Percentiles rank a stretch among this genome's conserved stretches.
phyloP scores from a whole-genome alignment of 2,797 vertebrate species.

The Sebastes vulpes region DNA sequence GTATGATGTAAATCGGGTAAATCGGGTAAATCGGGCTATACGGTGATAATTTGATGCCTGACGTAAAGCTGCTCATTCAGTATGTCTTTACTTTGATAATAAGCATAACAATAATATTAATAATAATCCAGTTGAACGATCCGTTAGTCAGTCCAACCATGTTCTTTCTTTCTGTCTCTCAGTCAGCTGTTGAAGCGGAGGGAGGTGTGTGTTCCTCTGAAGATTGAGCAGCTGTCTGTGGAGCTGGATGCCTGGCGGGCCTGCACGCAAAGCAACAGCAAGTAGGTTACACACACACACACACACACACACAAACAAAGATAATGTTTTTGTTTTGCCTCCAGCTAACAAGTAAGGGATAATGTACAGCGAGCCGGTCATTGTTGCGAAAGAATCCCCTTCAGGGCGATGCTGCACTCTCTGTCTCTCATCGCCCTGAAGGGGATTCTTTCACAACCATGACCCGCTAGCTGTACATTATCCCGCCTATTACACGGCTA shows the following conservation, averaged over 20 bases:
- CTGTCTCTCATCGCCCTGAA: too few species aligned
- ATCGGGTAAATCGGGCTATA: not conserved
- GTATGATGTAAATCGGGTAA: not conserved
- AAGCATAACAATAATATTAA: too few species aligned
- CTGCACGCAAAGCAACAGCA: slow-evolving; percentile 83
- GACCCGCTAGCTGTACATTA: too few species aligned
- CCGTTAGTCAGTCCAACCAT: not conserved
- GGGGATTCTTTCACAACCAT: too few species aligned
- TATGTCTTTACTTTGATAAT: not conserved
- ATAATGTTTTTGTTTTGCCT: not conserved
- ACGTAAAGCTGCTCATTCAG: not conserved
- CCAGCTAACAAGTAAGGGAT: too few species aligned
- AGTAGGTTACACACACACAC: slow-evolving; percentile 78
- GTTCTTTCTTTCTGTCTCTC: slow-evolving; percentile 29
- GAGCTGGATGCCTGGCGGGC: slow-evolving; percentile 95
- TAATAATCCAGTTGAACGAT: not conserved
- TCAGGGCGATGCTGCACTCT: too few species aligned
- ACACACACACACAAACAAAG: not conserved
- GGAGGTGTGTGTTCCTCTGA: slow-evolving; percentile 92
- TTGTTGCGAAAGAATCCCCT: too few species aligned
- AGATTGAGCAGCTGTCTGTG: slow-evolving; percentile 92
- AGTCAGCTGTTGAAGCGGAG: slow-evolving; percentile 96
- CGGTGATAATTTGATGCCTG: not conserved
- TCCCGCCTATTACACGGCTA: too few species aligned
- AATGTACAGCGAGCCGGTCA: too few species aligned